Evolutionary conservation across 2,113 vertebrate species (phyloP).

Genomic region (Melanerpes aurifrons): DNA sequence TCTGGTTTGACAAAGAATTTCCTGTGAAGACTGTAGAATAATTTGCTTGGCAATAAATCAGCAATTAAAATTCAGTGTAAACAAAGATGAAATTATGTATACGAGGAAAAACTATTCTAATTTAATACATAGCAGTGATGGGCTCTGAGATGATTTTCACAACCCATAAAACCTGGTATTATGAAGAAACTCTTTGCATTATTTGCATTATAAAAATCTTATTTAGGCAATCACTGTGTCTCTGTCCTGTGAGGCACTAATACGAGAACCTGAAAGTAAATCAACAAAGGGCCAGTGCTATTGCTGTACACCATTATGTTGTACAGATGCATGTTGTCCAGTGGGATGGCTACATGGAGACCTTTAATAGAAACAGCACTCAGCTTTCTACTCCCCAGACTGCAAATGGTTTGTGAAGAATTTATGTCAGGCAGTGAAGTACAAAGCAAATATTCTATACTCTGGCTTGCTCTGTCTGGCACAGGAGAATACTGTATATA

Average conservation of each 20-base stretch:
- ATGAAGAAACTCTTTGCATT: neutral
- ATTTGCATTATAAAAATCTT: neutral
- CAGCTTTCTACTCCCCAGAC: neutral
- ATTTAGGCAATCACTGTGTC: neutral
- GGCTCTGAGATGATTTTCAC: neutral
- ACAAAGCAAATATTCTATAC: neutral
- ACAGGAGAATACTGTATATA: neutral
- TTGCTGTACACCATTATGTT: neutral
- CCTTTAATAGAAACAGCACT: neutral
- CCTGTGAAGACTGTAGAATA: neutral
- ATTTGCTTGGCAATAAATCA: neutral
- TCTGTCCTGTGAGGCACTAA: neutral
- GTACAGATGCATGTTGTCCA: neutral
- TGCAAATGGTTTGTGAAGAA: neutral
- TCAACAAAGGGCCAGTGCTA: neutral
- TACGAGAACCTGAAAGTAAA: neutral
- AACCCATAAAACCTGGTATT: neutral
- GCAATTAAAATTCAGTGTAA: neutral
- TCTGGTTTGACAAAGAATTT: neutral
- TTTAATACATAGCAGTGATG: neutral
- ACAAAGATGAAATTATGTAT: neutral
- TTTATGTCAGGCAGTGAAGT: neutral
- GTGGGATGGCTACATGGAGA: neutral
- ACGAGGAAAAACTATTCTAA: neutral
- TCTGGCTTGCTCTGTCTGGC: neutral